Conservation (phyloP, 2,797 vertebrate genomes). For the Iguana delicatissima region DNA sequence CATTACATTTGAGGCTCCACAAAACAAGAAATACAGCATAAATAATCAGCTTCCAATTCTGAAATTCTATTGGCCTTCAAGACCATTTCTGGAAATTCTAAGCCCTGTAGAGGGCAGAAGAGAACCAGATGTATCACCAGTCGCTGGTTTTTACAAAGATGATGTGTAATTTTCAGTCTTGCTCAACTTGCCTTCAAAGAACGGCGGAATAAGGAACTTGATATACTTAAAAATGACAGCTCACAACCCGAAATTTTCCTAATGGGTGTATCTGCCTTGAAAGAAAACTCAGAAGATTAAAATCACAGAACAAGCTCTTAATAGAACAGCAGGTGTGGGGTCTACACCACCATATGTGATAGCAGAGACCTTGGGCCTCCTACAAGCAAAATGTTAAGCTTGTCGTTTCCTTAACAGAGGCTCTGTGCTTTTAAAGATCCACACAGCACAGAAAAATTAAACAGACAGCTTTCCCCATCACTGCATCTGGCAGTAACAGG, state of each 20-base stretch:
- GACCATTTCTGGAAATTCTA: background rate
- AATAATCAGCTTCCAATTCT: background rate
- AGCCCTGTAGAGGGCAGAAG: conserved; percentile 19
- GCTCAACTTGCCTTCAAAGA: background rate
- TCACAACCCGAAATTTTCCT: background rate
- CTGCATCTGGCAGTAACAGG: background rate
- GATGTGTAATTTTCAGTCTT: background rate
- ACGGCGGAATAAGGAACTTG: background rate
- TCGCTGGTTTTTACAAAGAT: background rate
- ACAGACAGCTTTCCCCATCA: background rate
- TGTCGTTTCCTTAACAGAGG: too few relatives aligned
- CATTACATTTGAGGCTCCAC: background rate
- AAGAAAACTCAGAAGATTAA: background rate
- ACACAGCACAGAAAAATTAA: background rate
- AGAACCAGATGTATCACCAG: background rate
- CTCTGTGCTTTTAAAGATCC: background rate
- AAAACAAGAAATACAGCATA: background rate
- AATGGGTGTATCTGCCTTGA: background rate
- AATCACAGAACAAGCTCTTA: too few relatives aligned
- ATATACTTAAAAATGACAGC: background rate
- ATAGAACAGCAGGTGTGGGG: background rate
- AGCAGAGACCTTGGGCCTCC: background rate
- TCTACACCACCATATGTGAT: background rate
- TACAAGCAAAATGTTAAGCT: background rate
- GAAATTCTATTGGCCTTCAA: conserved; percentile 8